phyloP scores from a whole-genome alignment of 2,797 vertebrate genomes.

The Oreochromis mossambicus region DNA sequence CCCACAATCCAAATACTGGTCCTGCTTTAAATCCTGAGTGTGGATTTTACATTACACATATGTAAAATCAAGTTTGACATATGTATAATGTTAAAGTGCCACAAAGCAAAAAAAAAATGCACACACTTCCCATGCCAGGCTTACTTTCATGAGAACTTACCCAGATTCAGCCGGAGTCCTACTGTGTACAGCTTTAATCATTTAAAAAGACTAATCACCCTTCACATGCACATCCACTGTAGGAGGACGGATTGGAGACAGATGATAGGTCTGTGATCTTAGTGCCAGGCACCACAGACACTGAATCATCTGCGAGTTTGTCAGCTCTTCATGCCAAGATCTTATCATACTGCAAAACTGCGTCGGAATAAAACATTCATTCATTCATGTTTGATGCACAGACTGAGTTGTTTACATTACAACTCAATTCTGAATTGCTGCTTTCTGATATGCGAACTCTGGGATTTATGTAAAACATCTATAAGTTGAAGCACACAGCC shows the following conservation, averaged over 20 bases:
- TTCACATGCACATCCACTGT: neutral
- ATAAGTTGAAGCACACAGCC: neutral
- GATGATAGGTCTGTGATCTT: slow-evolving; percentile 60
- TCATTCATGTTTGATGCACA: neutral
- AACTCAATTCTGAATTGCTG: neutral
- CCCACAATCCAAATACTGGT: neutral
- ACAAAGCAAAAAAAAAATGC: neutral
- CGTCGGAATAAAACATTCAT: neutral
- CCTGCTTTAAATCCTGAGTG: neutral
- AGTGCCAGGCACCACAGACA: slow-evolving; percentile 38
- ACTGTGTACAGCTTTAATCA: slow-evolving; percentile 13
- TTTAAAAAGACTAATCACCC: slow-evolving; percentile 53
- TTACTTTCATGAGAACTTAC: slow-evolving; percentile 1
- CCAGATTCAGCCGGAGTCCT: slow-evolving; percentile 3
- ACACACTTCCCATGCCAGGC: neutral
- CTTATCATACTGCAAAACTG: neutral
- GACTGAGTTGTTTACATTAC: neutral
- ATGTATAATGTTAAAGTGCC: neutral
- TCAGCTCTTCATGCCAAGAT: slow-evolving; percentile 10
- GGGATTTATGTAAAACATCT: neutral
- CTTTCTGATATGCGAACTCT: neutral
- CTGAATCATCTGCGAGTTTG: slow-evolving; percentile 13
- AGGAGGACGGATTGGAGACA: slow-evolving; percentile 57
- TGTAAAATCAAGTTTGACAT: neutral
- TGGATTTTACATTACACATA: neutral